Evolutionary conservation across 2,113 vertebrate species (phyloP), one percentile per base, ranked within the genome.

Genomic region (Ceuthmochares aereus): DNA sequence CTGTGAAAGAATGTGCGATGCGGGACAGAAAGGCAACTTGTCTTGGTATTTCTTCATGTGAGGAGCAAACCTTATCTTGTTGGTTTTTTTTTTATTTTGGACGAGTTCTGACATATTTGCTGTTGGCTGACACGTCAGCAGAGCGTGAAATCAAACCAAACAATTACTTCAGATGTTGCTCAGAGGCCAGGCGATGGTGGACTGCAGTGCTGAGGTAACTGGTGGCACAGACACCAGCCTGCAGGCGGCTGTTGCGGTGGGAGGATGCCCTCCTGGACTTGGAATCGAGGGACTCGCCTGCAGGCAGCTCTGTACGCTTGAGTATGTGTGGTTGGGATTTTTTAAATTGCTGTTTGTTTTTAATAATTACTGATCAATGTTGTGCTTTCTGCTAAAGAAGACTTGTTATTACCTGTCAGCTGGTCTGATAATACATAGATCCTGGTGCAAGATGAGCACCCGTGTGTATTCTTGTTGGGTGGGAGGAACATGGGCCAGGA

Each of bases 361-460:
- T 93, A 96, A 63, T 54, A 66, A 94, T 91, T 80, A 25, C 80
- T 81, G 82, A 84, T 42, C 89, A 40, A 4, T 62, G 80, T 92
- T 96, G 93, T 95, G 86, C 96, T 97, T 84, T 96, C 95, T 95
- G 95, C 89, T 96, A 26, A 82, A 94, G 82, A 89, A 51, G 84
- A 78, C 21, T 2, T 91, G 94, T 84, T 95, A 68, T 43, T 96
- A 51, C 72, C 92, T 87, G 75, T 98, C 98, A 98, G 98, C 98
- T 43, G 98, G 98, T 98, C 98, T 98, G 98, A 97, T 93, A 97
- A 97, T 97, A 97, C 91, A 97, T 95, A 97, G 86, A 97, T 93
- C 82, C 75, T 95, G 89, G 90, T 96, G 95, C 96, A 97, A 97
- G 84, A 63, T 67, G 55, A 87, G 93, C 68, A 59, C 40, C 72